phyloP scores from a whole-genome alignment of 2,888 invertebrate species.

The Lithosia quadra region DNA sequence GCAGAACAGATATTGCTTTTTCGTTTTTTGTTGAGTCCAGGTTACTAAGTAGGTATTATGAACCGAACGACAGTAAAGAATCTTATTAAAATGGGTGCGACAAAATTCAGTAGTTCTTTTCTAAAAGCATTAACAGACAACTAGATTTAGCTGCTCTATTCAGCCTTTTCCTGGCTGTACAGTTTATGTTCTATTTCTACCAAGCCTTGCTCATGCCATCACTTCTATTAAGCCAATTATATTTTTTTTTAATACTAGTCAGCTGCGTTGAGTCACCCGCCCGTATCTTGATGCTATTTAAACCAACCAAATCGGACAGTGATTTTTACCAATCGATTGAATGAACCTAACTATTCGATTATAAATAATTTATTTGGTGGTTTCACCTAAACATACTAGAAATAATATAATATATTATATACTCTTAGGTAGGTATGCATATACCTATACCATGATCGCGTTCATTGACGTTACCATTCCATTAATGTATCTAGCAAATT shows the following conservation, averaged over 20 bases:
- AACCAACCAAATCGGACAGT: too few relatives aligned
- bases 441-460: too few relatives aligned
- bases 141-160: background rate
- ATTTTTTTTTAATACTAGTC: background rate
- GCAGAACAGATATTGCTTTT: slow-evolving; percentile 18
- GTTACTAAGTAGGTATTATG: background rate
- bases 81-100: background rate
- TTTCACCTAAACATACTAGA: too few relatives aligned
- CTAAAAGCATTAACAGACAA: background rate
- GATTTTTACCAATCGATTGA: too few relatives aligned
- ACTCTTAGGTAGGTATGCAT: too few relatives aligned
- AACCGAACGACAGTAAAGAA: background rate
- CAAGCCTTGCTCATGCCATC: background rate
- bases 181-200: background rate
- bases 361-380: too few relatives aligned
- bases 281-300: too few relatives aligned
- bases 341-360: too few relatives aligned
- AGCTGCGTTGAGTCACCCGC: background rate
- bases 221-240: background rate
- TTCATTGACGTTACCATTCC: too few relatives aligned
- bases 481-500: too few relatives aligned
- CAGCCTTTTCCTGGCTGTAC: background rate
- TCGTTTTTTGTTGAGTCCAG: background rate
- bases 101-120: background rate
- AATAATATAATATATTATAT: too few relatives aligned